phyloP scores from a whole-genome alignment of 1,140 invertebrate species.

The Drosophila cardini region DNA sequence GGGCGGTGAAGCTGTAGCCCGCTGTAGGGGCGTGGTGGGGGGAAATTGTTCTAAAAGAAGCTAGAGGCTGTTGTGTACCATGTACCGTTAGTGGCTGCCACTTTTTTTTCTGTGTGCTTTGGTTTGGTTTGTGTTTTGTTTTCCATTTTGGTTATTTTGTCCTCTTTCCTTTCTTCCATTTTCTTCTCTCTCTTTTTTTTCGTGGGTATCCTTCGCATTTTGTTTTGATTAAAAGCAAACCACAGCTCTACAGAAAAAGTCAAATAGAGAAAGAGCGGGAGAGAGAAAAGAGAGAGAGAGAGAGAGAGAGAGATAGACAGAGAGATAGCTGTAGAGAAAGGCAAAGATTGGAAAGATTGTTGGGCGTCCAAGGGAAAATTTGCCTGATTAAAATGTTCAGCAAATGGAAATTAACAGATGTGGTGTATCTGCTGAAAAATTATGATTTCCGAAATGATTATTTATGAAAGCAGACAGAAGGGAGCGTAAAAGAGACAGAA shows the following conservation, averaged over 20 bases:
- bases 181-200: background rate
- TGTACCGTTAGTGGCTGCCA: conserved; percentile 26
- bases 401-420: conserved; percentile 44
- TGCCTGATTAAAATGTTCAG: conserved; percentile 42
- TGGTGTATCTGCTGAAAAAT: background rate
- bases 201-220: conserved; percentile 62
- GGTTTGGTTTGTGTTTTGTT: conserved; percentile 32
- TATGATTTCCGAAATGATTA: conserved; percentile 4
- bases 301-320: background rate
- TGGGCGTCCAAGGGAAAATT: conserved; percentile 16
- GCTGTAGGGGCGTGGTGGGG: background rate
- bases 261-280: conserved; percentile 22
- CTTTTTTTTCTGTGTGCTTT: conserved; percentile 26
- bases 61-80: conserved; percentile 5
- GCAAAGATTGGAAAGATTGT: conserved; percentile 39
- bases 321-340: background rate
- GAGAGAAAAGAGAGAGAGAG: background rate
- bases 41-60: conserved; percentile 14
- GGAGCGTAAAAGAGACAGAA: background rate
- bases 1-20: too few relatives aligned
- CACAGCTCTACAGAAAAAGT: conserved; percentile 35
- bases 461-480: background rate
- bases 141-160: conserved; percentile 9
- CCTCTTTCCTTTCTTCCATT: conserved; percentile 5
- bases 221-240: conserved; percentile 77